Evolutionary conservation across 53 echinoderm and acorn worm species (phyloP).

Genomic region (Hippasteria phrygiana): DNA sequence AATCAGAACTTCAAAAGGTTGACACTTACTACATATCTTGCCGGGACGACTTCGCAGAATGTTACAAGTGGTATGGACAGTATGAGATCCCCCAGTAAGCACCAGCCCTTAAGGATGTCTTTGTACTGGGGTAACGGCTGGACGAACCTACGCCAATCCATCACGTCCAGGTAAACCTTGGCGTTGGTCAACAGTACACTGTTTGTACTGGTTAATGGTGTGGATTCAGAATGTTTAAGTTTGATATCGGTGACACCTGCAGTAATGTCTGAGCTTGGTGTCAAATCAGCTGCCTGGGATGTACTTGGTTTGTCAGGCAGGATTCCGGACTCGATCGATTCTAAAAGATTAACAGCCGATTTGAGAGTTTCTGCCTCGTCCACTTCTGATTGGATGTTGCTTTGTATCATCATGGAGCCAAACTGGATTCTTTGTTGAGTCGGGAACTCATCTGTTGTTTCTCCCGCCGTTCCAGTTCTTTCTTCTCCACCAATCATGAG

Average conservation of each 20-base stretch:
- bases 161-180: constrained; percentile 57
- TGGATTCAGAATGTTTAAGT: neutral
- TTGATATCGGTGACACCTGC: neutral
- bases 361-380: neutral
- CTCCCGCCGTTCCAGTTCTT: neutral
- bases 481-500: neutral
- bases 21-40: constrained; percentile 58
- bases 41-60: constrained; percentile 63
- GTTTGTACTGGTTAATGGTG: too few relatives aligned
- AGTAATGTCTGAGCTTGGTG: neutral
- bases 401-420: neutral
- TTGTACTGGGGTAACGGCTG: constrained; percentile 67
- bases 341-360: constrained; percentile 26
- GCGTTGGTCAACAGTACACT: neutral
- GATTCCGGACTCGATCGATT: constrained; percentile 4
- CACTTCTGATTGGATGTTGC: neutral
- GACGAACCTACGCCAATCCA: constrained; percentile 87
- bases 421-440: neutral
- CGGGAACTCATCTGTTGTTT: neutral
- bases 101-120: constrained; percentile 76
- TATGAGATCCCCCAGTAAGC: constrained; percentile 74
- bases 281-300: neutral
- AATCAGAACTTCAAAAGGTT: too few relatives aligned
- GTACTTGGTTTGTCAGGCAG: neutral
- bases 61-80: constrained; percentile 73